Percentiles rank a stretch among this genome's conserved stretches.
These are phyloP conservation scores for Corydoras sp. DNA, from an alignment of 2,113 vertebrate species.

Conservation along the genomic window DNA sequence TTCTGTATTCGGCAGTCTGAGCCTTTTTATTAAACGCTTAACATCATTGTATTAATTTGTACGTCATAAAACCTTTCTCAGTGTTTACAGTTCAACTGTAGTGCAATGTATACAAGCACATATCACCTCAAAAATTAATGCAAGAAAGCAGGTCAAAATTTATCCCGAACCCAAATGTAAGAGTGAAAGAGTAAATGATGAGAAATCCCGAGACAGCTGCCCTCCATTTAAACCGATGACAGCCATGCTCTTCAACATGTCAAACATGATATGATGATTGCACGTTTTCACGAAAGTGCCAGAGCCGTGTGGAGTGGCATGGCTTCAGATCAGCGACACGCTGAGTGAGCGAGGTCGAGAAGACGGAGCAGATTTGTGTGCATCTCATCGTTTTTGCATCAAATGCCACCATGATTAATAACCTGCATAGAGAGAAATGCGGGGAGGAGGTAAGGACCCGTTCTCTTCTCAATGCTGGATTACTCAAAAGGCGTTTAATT, in stretches of 20 bases:
- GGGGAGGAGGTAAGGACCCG: conserved; percentile 21
- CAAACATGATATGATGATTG: conserved; percentile 27
- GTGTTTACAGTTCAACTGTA: too few species aligned
- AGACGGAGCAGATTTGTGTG: not conserved
- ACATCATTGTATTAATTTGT: too few species aligned
- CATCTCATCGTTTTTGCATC: conserved; percentile 38
- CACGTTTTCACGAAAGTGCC: conserved; percentile 9
- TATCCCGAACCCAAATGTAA: conserved; percentile 3
- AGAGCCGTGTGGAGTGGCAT: not conserved
- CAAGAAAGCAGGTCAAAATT: too few species aligned
- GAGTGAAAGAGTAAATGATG: conserved; percentile 7
- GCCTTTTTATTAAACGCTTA: too few species aligned
- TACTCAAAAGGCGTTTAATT: conserved; percentile 78
- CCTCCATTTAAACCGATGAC: conserved; percentile 13
- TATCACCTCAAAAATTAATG: too few species aligned
- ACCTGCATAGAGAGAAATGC: conserved; percentile 59
- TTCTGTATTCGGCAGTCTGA: too few species aligned
- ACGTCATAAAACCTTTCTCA: too few species aligned
- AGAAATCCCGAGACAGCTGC: conserved; percentile 18
- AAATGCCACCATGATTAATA: conserved; percentile 69
- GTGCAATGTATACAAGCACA: too few species aligned
- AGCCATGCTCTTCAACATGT: conserved; percentile 9
- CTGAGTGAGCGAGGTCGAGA: not conserved
- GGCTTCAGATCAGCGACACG: not conserved
- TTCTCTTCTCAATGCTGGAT: conserved; percentile 52